A percentile compares a stretch with the other conserved stretches of the same genome.
These are phyloP conservation scores for Bryconaethiops microstoma DNA, from an alignment of 2,797 vertebrate genomes.

Conservation along the genomic window DNA sequence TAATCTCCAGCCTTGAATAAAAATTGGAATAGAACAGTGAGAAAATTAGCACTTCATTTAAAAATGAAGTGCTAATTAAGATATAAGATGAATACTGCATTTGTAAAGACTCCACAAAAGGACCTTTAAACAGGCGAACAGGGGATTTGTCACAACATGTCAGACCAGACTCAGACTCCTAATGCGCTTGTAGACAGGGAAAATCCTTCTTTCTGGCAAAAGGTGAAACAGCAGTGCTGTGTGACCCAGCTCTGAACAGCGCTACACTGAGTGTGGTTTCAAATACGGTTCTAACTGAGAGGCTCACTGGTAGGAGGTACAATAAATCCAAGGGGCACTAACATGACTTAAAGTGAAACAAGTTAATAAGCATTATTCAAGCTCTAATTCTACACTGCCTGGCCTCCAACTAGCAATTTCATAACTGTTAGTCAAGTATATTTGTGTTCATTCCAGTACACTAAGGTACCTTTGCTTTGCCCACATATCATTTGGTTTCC, in stretches of 20 bases:
- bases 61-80: neutral
- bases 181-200: constrained; percentile 36
- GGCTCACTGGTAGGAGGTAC: neutral
- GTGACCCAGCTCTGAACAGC: neutral
- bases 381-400: neutral
- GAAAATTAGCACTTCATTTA: neutral
- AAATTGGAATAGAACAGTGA: neutral
- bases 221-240: neutral
- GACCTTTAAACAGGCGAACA: neutral
- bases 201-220: constrained; percentile 29
- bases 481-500: neutral
- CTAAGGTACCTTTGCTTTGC: neutral
- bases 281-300: neutral
- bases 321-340: neutral
- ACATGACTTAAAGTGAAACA: neutral
- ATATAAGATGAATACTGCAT: neutral
- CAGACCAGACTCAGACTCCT: constrained; percentile 36
- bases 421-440: neutral
- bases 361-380: neutral
- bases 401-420: neutral
- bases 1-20: neutral
- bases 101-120: constrained; percentile 14
- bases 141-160: constrained; percentile 34
- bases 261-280: neutral
- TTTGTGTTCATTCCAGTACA: neutral